A percentile compares a stretch with the other conserved stretches of the same genome.
phyloP scores from a whole-genome alignment of 37 sponge, comb jelly and placozoan genomes.

The Axinella damicornis region DNA sequence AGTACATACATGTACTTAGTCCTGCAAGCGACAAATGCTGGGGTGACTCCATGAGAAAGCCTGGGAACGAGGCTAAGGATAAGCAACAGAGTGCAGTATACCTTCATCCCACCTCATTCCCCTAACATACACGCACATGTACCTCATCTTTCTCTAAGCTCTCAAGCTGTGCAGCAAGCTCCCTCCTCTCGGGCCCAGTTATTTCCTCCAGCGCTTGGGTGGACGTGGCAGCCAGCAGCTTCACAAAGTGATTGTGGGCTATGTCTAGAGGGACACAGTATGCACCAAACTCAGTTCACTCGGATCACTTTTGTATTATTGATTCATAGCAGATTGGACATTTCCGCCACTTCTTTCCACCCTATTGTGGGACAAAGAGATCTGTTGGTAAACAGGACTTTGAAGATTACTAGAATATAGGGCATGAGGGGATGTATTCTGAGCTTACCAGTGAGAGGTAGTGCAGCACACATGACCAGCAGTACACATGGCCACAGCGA shows the following conservation, averaged over 20 bases:
- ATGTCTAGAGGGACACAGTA: not conserved
- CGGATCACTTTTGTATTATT: constrained; percentile 57
- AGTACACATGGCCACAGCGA: constrained; percentile 89
- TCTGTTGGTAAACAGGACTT: no score
- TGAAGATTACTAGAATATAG: no score
- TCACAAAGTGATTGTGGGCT: constrained; percentile 38
- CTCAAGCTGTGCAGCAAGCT: constrained; percentile 38
- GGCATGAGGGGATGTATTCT: no score
- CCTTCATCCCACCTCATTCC: no score
- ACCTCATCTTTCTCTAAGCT: constrained; percentile 49
- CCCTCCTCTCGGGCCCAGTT: constrained; percentile 48
- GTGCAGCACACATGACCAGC: constrained; percentile 86
- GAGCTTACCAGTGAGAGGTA: constrained; percentile 81
- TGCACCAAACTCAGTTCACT: constrained; percentile 9
- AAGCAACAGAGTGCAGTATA: no score
- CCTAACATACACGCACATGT: not conserved
- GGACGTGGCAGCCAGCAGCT: constrained; percentile 65
- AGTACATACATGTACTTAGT: no score
- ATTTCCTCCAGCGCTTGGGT: constrained; percentile 45
- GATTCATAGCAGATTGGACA: constrained; percentile 91
- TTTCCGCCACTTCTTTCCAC: constrained; percentile 79
- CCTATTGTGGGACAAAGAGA: constrained; percentile 24
- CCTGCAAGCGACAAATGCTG: no score
- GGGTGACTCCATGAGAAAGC: no score
- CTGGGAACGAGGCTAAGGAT: no score